These are phyloP conservation scores for Platycercus adscitus DNA, from an alignment of 2,113 vertebrate species.

Conservation along the genomic window DNA sequence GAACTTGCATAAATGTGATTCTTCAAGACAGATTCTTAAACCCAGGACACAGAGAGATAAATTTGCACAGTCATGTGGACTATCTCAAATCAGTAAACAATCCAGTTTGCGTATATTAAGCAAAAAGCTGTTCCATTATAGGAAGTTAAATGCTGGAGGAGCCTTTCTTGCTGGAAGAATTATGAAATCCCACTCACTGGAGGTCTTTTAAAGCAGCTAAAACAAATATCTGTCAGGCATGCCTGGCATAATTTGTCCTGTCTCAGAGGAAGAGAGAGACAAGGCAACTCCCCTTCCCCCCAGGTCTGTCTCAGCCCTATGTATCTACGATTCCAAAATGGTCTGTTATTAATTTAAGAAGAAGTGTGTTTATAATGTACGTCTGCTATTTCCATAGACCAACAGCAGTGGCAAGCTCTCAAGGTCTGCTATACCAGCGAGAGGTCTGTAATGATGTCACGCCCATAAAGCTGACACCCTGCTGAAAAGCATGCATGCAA, in stretches of 20 bases:
- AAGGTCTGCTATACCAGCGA: background rate
- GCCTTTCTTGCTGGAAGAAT: background rate
- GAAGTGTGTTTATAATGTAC: background rate
- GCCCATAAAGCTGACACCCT: background rate
- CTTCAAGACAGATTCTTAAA: background rate
- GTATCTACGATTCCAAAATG: background rate
- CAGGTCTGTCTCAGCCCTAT: background rate
- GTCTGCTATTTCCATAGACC: background rate
- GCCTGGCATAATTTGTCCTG: background rate
- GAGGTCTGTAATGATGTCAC: background rate
- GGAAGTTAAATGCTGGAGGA: background rate
- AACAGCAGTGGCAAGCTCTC: background rate
- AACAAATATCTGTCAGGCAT: background rate
- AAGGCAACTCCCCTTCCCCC: background rate
- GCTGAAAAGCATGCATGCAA: accelerated
- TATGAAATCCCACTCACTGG: background rate
- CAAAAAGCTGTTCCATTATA: background rate
- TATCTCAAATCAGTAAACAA: background rate
- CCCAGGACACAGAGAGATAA: background rate
- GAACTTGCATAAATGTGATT: background rate
- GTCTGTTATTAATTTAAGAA: background rate
- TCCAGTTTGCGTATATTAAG: background rate
- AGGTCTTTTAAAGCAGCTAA: background rate
- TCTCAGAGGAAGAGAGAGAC: background rate
- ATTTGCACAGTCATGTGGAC: background rate